phyloP scores from a whole-genome alignment of 2,797 vertebrate genomes.

The Dromococcyx pavoninus region DNA sequence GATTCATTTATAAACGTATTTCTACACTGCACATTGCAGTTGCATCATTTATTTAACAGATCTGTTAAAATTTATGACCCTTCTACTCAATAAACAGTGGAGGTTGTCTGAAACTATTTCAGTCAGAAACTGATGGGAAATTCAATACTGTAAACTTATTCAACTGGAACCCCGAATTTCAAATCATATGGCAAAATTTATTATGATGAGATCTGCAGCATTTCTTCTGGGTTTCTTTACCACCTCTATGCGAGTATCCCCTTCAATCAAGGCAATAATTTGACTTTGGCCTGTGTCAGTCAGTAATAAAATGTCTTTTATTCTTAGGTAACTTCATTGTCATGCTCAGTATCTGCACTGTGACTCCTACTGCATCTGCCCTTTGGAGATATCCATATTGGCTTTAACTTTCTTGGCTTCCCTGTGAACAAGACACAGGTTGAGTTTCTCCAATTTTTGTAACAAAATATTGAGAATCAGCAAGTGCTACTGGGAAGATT shows the following conservation, averaged over 20 bases:
- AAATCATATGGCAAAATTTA: constrained; percentile 34
- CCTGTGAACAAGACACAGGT: neutral
- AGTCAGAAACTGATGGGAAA: constrained; percentile 29
- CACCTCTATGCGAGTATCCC: neutral
- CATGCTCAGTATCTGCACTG: neutral
- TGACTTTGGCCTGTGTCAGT: neutral
- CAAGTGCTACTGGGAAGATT: neutral
- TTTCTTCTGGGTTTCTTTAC: constrained; percentile 12
- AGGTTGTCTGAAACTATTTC: constrained; percentile 17
- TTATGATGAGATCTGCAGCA: constrained; percentile 16
- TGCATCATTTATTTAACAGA: neutral
- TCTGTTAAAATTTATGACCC: constrained; percentile 19
- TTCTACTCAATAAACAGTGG: constrained; percentile 11
- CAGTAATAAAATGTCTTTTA: neutral
- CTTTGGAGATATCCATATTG: neutral
- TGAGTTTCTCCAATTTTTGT: neutral
- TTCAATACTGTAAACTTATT: constrained; percentile 31
- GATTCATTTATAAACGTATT: neutral
- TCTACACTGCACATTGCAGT: neutral
- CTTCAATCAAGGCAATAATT: constrained; percentile 7
- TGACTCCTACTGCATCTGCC: neutral
- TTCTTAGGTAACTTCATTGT: neutral
- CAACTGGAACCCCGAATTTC: constrained; percentile 37
- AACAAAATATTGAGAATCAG: neutral
- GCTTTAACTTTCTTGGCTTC: neutral